Base-by-base conservation (phyloP, 1,140 invertebrate species). In the Danaus melanippus region DNA sequence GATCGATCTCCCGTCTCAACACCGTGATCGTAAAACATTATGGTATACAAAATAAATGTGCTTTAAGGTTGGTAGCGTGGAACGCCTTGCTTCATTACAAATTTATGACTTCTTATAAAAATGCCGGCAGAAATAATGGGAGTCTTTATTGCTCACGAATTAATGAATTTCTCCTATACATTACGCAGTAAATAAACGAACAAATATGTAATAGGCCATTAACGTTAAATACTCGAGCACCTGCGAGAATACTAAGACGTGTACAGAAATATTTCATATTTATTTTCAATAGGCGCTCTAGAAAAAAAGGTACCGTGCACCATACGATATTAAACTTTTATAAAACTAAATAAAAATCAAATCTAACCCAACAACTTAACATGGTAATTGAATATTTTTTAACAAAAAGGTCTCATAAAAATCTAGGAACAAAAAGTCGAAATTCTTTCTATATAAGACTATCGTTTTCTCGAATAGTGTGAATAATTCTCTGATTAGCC, bases 101-200 rank as follows among this genome's bases (percentile, higher is more conserved):
- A 74, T 80, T 78, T 78, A 78, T 72, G 71, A 65, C 70, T 58
- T 56, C 66, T 60, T 64, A 60, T 67, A 58, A 64, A 62, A 64
- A 59, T 56, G 59, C 56, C 67, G 48, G 46, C 48, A 53, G 55
- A 67, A 69, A 63, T 71, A 74, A 79, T 71, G 67, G 53, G 64
- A 60, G 65, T 74, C 69, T 76, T 76, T 78, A 78, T 80, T 66
- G 68, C 67, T 56, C 63, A 61, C 60, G 65, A 73, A 76, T 78
- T 71, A 72, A 74, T 70, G 71, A 71, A 72, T 74, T 60, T 63
- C 63, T 54, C 59, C 39, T 45, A 64, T 66, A 71, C 60, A 64
- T 69, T 56, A 46, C 50, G 42, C 45, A 53, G 60, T 67, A 63
- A 66, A 64, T 58, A 63, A 39, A 49, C 12, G 46, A 53, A 53